Evolutionary conservation across 2,888 invertebrate species (phyloP), one percentile per base, ranked within the genome.

Genomic region (Mesochorus sp.): DNA sequence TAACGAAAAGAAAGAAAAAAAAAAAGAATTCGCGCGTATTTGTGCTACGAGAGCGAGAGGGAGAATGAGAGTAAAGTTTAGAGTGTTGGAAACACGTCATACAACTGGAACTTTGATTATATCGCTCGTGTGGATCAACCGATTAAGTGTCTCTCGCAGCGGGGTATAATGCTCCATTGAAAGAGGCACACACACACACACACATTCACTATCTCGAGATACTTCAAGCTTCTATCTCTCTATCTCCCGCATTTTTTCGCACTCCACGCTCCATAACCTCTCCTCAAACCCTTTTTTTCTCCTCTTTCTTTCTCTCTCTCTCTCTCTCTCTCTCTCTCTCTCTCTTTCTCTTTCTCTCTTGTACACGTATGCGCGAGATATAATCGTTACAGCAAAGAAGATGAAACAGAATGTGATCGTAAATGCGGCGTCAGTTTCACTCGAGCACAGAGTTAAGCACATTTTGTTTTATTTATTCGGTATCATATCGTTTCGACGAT

Each of bases 81-180:
- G 12, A 51, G 24, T n/a, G 49, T 49, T 12, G 17, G 47, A 34
- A 34, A 64, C 47, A 34, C 47, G 49, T 24, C 49, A 49, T 64
- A 21, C 34, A 64, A 49, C 49, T 49, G 47, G 62, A 64, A 31
- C 62, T 28, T 49, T 64, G 34, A 47, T 64, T 64, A 64, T 64
- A 47, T 64, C 62, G 62, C 34, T 49, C 62, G 62, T 34, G 47
- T 49, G 31, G 47, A 64, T 64, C 49, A 21, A 64, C 34, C 47
- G 62, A 64, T 64, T 64, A 21, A 61, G 12, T n/a, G n/a, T 14
- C 26, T 57, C 53, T 39, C 66, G 3, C 53, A 34, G 49, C 28
- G 17, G 61, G 61, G 44, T 37, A 37, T 44, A 61, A 61, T 49
- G 34, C 34, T 49, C 49, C 51, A 53, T 53, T 53, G 37, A 49